These are phyloP conservation scores for Lepidurus packardi DNA, from an alignment of 1,140 invertebrate genomes.

Conservation along the genomic window DNA sequence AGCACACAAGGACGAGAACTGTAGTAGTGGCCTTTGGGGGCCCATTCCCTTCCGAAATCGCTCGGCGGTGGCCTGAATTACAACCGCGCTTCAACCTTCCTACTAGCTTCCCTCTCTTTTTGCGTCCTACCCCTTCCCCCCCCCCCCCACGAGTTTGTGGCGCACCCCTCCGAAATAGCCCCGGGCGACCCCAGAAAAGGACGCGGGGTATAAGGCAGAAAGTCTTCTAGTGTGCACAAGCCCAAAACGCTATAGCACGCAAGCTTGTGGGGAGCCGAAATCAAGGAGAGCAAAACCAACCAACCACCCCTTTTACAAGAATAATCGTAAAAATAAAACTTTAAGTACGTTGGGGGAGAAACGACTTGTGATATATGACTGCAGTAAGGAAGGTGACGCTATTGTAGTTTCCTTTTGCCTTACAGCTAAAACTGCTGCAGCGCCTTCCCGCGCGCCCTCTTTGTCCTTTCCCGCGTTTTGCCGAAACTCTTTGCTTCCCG, in stretches of 20 bases:
- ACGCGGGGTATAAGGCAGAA: no score
- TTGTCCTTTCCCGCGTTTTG: background rate
- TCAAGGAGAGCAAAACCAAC: slow-evolving; percentile 1
- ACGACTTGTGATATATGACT: slow-evolving; percentile 22
- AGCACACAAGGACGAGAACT: slow-evolving; percentile 3
- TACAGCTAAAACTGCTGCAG: slow-evolving; percentile 11
- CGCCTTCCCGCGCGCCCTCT: background rate
- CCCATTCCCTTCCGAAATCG: slow-evolving; percentile 20
- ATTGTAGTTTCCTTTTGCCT: background rate
- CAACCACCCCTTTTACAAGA: slow-evolving; percentile 13
- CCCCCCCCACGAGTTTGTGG: background rate
- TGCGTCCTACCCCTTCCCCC: background rate
- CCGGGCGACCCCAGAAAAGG: no score
- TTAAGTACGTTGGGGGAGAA: background rate
- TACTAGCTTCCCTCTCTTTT: background rate
- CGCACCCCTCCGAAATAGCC: background rate
- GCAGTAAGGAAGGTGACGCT: slow-evolving; percentile 20
- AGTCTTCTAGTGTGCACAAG: no score
- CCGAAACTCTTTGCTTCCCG: background rate
- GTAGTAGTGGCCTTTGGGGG: slow-evolving; percentile 20
- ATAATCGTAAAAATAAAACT: slow-evolving; percentile 22
- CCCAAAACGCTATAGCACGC: background rate
- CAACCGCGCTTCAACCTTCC: background rate
- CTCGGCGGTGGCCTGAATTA: slow-evolving; percentile 20
- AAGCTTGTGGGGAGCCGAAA: slow-evolving; percentile 17